Evolutionary conservation across 2,113 vertebrate species (phyloP).

Genomic region (Galbula dea): DNA sequence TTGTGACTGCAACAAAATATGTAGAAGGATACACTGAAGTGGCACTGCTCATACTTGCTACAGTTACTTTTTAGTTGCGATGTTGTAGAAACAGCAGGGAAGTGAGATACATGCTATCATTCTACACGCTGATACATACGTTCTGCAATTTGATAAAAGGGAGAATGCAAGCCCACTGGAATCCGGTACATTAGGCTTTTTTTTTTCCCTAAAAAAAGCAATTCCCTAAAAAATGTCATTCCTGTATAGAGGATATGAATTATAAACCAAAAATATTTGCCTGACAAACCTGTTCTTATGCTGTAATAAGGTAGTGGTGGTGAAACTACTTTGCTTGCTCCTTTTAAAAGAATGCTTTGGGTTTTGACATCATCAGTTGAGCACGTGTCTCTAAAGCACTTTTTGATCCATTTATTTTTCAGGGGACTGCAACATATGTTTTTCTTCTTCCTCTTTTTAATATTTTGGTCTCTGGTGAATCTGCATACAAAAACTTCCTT

Average conservation of each 20-base stretch:
- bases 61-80: not conserved
- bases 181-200: not conserved
- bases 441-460: conserved; percentile 79
- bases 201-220: no score
- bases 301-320: not conserved
- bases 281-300: not conserved
- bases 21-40: not conserved
- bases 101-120: not conserved
- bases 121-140: not conserved
- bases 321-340: not conserved
- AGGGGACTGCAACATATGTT: conserved; percentile 65
- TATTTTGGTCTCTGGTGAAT: conserved; percentile 77
- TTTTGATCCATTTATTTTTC: conserved; percentile 52
- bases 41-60: not conserved
- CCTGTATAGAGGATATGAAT: not conserved
- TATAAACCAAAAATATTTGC: not conserved
- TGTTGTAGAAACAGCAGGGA: not conserved
- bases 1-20: not conserved
- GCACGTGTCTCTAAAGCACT: conserved; percentile 38
- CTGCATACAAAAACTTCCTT: conserved; percentile 78
- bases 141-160: not conserved
- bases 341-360: not conserved
- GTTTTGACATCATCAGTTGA: conserved; percentile 2
- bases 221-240: no score
- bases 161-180: not conserved